Evolutionary conservation across 2,113 vertebrate genomes (phyloP), one percentile per base, ranked within the genome.

Genomic region (Semicossyphus pulcher): DNA sequence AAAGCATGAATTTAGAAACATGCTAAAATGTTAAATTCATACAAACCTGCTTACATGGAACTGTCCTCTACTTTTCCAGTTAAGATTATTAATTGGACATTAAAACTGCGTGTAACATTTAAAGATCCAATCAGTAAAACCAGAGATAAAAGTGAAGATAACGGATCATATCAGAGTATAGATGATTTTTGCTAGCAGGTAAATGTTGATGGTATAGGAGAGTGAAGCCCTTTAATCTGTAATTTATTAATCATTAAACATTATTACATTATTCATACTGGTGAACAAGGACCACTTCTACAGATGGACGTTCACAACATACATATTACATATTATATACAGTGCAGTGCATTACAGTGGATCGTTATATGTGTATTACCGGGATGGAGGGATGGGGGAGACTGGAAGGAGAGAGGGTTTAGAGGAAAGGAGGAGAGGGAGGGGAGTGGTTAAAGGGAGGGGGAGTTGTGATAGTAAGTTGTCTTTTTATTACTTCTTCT

Each of bases 301-400:
- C 92, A 90, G 89, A 91, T 85, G 92, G 90, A 93, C 87, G 87
- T 92, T 89, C 90, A 92, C 91, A 80, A 93, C 92, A 92, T 91
- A 92, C 92, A 93, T 93, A 86, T 92, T 90, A 92, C 92, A 91
- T 91, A 87, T 91, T 93, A 93, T 93, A 92, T 93, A 93, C 92
- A 93, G 86, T 92, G 92, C 89, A 89, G 92, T 93, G 90, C 89
- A 93, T 90, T 92, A 92, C 90, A 88, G 89, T 91, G 90, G 80
- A 81, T 93, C 76, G 63, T 88, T 91, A 92, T 86, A 91, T 86
- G 89, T 88, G 83, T 89, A 78, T 86, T 83, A 85, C 82, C 69
- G 25, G 86, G 82, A 86, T 78, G 83, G 51, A 72, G 76, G 87
- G 83, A 53, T 52, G 48, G 72, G 80, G 39, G 67, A 23, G 48